Conservation (phyloP, 2,797 vertebrate species). For the Myotis vivesi region DNA sequence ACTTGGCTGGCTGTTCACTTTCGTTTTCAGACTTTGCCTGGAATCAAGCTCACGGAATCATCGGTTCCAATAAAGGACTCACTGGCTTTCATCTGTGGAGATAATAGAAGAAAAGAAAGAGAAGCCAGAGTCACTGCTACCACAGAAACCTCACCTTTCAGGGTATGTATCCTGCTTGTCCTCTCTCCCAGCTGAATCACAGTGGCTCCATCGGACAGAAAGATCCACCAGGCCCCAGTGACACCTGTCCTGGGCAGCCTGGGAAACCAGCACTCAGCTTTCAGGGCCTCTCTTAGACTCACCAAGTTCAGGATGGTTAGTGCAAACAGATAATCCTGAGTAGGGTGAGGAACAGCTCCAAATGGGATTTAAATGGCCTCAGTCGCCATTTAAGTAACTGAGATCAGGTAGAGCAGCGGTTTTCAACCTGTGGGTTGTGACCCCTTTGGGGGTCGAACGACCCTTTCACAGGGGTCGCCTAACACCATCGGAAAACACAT, state of each 20-base stretch:
- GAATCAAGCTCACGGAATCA: background rate
- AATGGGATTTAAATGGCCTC: background rate
- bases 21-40: constrained; percentile 1
- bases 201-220: background rate
- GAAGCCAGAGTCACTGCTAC: background rate
- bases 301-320: background rate
- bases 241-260: background rate
- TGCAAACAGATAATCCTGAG: background rate
- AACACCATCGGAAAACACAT: no score
- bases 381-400: background rate
- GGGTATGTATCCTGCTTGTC: fast-evolving
- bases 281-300: background rate
- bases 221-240: background rate
- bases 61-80: background rate
- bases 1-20: constrained; percentile 25
- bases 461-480: no score
- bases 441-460: no score
- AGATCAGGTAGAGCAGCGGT: background rate
- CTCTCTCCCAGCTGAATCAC: background rate
- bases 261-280: background rate
- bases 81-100: background rate
- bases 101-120: background rate
- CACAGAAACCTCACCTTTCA: background rate
- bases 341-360: background rate
- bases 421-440: no score